These are phyloP conservation scores for Poeciliopsis prolifica DNA, from an alignment of 2,113 vertebrate species.

Conservation along the genomic window DNA sequence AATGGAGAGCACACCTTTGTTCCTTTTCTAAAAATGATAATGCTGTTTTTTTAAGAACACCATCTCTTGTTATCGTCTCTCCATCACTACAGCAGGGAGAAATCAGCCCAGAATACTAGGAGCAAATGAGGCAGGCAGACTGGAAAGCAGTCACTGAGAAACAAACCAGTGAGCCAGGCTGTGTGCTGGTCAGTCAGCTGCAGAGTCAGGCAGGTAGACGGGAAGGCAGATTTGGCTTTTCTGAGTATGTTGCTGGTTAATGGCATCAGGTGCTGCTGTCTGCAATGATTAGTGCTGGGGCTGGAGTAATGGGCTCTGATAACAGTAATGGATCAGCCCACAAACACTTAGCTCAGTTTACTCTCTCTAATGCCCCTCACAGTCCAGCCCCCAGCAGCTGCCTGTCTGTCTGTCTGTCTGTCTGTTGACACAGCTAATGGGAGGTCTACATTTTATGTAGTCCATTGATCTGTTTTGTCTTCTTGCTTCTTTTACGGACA, in stretches of 20 bases:
- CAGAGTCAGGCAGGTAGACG: constrained; percentile 45
- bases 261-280: constrained; percentile 80
- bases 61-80: constrained; percentile 17
- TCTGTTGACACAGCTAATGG: constrained; percentile 52
- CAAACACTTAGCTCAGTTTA: constrained; percentile 81
- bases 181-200: constrained; percentile 22
- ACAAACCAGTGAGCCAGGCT: constrained; percentile 29
- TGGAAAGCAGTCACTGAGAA: constrained; percentile 35
- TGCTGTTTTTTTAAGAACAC: neutral
- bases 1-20: no score
- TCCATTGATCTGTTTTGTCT: constrained; percentile 20
- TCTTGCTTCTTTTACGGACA: constrained; percentile 1
- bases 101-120: constrained; percentile 23
- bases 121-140: constrained; percentile 48
- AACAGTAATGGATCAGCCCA: constrained; percentile 80
- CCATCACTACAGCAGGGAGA: constrained; percentile 8
- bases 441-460: constrained; percentile 36
- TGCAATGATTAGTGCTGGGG: constrained; percentile 74
- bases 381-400: constrained; percentile 71
- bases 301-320: constrained; percentile 79
- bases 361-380: constrained; percentile 76
- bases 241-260: constrained; percentile 69
- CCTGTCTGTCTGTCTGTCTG: constrained; percentile 61
- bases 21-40: no score
- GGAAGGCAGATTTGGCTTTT: constrained; percentile 37